Conservation (phyloP, 2,797 vertebrate genomes). For the Huso huso region DNA sequence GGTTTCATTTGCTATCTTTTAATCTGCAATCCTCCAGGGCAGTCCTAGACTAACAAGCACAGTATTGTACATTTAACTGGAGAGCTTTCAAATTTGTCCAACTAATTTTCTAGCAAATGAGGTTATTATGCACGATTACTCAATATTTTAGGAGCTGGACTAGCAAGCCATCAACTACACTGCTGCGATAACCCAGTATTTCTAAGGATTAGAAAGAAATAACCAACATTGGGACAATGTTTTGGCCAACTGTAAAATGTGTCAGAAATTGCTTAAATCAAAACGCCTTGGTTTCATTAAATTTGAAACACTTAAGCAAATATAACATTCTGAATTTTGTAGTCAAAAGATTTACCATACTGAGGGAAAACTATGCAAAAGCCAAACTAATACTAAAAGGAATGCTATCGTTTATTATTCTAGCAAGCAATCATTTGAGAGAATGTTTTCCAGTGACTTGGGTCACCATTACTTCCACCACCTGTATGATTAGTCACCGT, state of each 20-base stretch:
- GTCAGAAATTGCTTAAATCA: too few species aligned
- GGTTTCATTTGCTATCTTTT: conserved; percentile 20
- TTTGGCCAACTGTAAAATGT: too few species aligned
- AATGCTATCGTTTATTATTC: background rate
- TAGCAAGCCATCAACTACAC: background rate
- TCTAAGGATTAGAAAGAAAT: too few species aligned
- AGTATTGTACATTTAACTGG: conserved; percentile 29
- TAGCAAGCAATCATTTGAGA: background rate
- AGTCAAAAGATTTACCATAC: too few species aligned
- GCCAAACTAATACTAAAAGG: background rate
- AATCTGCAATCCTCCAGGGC: conserved; percentile 17
- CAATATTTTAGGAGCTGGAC: conserved; percentile 21
- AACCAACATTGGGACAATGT: too few species aligned
- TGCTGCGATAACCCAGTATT: too few species aligned
- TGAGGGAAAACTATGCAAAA: too few species aligned
- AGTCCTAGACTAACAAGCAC: conserved; percentile 27
- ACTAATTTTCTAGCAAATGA: conserved; percentile 44
- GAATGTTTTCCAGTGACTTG: background rate
- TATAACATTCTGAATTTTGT: too few species aligned
- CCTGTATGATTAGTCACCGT: background rate
- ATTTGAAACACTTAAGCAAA: too few species aligned
- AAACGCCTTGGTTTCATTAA: too few species aligned
- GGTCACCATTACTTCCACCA: background rate
- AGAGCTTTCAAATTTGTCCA: conserved; percentile 44
- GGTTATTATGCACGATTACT: conserved; percentile 36